Conservation (phyloP, 1,140 invertebrate genomes). For the Tyrophagus putrescentiae region DNA sequence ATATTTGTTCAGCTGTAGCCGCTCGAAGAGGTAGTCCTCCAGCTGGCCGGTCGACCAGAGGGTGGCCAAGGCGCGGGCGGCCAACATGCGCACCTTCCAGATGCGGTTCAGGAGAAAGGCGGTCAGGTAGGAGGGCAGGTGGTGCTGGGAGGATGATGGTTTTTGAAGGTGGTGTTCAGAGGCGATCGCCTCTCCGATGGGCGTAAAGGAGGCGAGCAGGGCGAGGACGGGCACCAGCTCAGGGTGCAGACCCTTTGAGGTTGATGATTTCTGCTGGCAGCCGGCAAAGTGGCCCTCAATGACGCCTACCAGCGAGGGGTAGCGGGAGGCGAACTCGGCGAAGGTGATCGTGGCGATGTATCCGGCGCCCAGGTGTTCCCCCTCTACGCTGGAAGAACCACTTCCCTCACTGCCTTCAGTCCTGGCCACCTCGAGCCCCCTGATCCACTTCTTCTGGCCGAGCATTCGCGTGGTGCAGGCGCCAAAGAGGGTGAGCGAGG, state of each 20-base stretch:
- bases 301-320: slow-evolving; percentile 1
- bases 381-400: not conserved
- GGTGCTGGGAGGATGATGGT: too few relatives aligned
- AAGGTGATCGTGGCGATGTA: slow-evolving; percentile 8
- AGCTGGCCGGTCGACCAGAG: not conserved
- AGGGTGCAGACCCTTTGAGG: not conserved
- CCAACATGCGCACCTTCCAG: slow-evolving; percentile 17
- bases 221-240: slow-evolving; percentile 14
- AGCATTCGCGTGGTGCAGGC: slow-evolving; percentile 4
- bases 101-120: not conserved
- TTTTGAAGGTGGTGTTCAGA: too few relatives aligned
- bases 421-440: not conserved
- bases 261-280: not conserved
- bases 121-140: too few relatives aligned
- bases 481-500: slow-evolving; percentile 15
- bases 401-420: not conserved
- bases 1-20: too few relatives aligned
- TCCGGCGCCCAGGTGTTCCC: not conserved
- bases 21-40: not conserved
- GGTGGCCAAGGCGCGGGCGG: not conserved
- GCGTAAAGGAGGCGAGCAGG: slow-evolving; percentile 14
- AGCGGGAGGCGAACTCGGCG: slow-evolving; percentile 7
- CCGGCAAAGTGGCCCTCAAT: not conserved
- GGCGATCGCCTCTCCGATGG: too few relatives aligned
- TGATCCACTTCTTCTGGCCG: slow-evolving; percentile 8